These are phyloP conservation scores for Atherix ibis DNA, from an alignment of 2,888 invertebrate genomes.

Conservation along the genomic window DNA sequence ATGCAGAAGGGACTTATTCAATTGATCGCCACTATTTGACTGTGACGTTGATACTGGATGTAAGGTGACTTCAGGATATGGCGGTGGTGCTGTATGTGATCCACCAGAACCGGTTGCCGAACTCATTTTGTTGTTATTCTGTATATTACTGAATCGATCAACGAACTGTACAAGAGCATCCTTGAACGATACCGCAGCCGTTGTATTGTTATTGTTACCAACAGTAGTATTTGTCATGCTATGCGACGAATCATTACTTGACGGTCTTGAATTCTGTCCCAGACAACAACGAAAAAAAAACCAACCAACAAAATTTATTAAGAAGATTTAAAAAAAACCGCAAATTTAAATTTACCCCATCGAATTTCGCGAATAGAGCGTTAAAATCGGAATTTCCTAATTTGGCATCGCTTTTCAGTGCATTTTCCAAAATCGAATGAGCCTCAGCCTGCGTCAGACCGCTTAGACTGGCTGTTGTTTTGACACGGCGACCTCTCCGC, in stretches of 20 bases:
- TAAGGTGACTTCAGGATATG: conserved; percentile 59
- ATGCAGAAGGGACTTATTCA: conserved; percentile 48
- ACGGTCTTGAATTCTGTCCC: conserved; percentile 30
- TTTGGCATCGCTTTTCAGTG: conserved; percentile 15
- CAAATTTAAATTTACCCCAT: conserved; percentile 6
- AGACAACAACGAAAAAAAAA: no score
- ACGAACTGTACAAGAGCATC: conserved; percentile 64
- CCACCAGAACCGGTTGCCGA: conserved; percentile 20
- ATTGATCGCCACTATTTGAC: conserved; percentile 33
- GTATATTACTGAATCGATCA: conserved; percentile 35
- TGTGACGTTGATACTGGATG: conserved; percentile 43
- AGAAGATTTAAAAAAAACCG: neutral
- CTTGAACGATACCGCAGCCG: conserved; percentile 40
- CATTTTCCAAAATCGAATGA: conserved; percentile 14
- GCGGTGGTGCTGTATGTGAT: conserved; percentile 26
- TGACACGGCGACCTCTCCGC: conserved; percentile 46
- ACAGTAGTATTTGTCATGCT: conserved; percentile 30
- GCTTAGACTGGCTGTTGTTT: conserved; percentile 16
- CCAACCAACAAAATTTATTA: neutral
- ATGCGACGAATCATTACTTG: conserved; percentile 38
- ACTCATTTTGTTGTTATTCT: conserved; percentile 5
- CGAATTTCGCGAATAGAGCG: conserved; percentile 10
- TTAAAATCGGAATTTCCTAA: conserved; percentile 9
- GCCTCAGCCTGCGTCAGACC: conserved; percentile 9
- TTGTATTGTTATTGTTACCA: conserved; percentile 19